Percentiles rank a stretch among this genome's conserved stretches.
These are phyloP conservation scores for Nezara viridula DNA, from an alignment of 2,888 invertebrate species.

Conservation along the genomic window DNA sequence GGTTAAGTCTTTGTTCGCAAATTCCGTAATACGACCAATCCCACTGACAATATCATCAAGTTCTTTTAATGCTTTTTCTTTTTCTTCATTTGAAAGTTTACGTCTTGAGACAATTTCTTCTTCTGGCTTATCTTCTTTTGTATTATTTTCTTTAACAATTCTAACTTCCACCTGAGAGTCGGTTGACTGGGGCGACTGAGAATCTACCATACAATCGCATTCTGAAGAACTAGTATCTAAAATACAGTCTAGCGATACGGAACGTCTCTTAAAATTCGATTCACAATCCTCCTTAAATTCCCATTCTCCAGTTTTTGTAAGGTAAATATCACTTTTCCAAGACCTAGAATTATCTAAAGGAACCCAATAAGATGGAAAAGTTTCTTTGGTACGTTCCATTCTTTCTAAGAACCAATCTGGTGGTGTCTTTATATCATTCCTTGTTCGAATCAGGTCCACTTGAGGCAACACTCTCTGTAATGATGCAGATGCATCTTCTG, in stretches of 20 bases:
- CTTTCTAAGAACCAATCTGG: slow-evolving; percentile 62
- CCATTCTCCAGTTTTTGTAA: slow-evolving; percentile 64
- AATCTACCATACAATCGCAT: slow-evolving; percentile 64
- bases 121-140: slow-evolving; percentile 40
- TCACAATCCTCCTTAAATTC: slow-evolving; percentile 62
- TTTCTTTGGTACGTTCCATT: slow-evolving; percentile 60
- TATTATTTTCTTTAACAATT: not conserved
- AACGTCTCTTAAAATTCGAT: slow-evolving; percentile 55
- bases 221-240: slow-evolving; percentile 64
- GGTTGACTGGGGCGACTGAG: slow-evolving; percentile 64
- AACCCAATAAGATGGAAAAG: slow-evolving; percentile 62
- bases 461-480: slow-evolving; percentile 50
- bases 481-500: slow-evolving; percentile 66
- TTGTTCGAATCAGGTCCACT: slow-evolving; percentile 60
- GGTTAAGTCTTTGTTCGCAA: slow-evolving; percentile 64
- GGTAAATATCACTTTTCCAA: slow-evolving; percentile 65
- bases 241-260: slow-evolving; percentile 61
- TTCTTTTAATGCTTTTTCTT: slow-evolving; percentile 66
- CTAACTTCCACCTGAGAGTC: slow-evolving; percentile 60
- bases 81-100: slow-evolving; percentile 66
- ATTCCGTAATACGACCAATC: slow-evolving; percentile 62
- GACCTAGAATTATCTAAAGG: slow-evolving; percentile 63
- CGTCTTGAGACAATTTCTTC: slow-evolving; percentile 42
- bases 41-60: slow-evolving; percentile 67
- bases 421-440: slow-evolving; percentile 58